A percentile compares a stretch with the other conserved stretches of the same genome.
Evolutionary conservation across 2,797 vertebrate genomes (phyloP).

Genomic region (Falco columbarius): DNA sequence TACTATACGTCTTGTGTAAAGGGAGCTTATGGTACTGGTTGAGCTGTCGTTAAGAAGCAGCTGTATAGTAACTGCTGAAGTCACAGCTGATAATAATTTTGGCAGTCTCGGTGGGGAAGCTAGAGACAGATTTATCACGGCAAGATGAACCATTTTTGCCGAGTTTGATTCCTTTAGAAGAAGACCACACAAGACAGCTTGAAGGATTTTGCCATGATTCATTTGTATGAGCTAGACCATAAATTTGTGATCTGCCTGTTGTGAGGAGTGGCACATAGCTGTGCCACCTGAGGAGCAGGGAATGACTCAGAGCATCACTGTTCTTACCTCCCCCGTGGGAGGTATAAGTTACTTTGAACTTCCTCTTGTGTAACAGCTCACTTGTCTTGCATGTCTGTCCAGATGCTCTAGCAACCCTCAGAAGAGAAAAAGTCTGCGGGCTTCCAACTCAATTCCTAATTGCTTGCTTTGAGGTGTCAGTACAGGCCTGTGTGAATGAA

Average conservation of each 20-base stretch:
- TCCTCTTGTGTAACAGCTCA: not conserved
- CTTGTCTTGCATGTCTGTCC: constrained; percentile 1
- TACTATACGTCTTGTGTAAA: not conserved
- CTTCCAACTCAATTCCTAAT: not conserved
- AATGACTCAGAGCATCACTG: not conserved
- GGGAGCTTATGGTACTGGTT: not conserved
- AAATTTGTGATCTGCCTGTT: not conserved
- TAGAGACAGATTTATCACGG: not conserved
- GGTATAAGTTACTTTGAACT: not conserved
- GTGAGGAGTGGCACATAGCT: not conserved
- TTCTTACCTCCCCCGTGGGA: not conserved
- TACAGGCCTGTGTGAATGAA: not conserved
- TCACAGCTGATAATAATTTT: not conserved
- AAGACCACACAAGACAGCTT: not conserved
- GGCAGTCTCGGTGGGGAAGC: not conserved
- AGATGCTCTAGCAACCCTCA: not conserved
- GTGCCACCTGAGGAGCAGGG: not conserved
- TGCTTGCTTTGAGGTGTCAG: not conserved
- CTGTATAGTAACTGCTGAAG: not conserved
- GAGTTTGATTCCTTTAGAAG: not conserved
- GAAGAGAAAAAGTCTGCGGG: not conserved
- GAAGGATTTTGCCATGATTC: not conserved
- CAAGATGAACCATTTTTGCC: not conserved
- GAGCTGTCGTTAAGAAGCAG: not conserved
- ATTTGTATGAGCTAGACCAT: constrained; percentile 2